Evolutionary conservation across 2,888 invertebrate species (phyloP).

Genomic region (Catotricha subobsoleta): DNA sequence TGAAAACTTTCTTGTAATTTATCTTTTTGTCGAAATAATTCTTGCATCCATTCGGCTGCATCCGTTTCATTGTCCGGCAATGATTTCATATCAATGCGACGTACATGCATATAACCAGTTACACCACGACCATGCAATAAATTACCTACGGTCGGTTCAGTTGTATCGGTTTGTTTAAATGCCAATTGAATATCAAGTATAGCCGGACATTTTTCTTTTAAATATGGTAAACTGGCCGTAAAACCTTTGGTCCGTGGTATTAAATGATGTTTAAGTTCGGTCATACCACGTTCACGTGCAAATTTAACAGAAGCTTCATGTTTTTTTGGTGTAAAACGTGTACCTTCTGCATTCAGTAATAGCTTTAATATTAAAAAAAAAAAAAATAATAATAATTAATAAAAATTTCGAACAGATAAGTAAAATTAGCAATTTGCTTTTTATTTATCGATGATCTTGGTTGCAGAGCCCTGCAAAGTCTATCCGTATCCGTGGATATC

Average conservation of each 20-base stretch:
- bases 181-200: constrained; percentile 69
- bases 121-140: constrained; percentile 55
- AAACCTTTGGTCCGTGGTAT: constrained; percentile 94
- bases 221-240: constrained; percentile 61
- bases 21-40: constrained; percentile 68
- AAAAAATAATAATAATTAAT: constrained; percentile 4
- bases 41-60: constrained; percentile 64
- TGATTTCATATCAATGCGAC: constrained; percentile 61
- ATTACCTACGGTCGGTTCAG: constrained; percentile 59
- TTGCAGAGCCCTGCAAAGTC: neutral
- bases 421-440: neutral
- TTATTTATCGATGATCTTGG: neutral
- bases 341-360: constrained; percentile 82
- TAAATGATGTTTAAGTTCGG: constrained; percentile 71
- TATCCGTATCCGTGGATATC: no score
- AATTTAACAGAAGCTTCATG: constrained; percentile 75
- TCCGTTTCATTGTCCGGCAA: constrained; percentile 54
- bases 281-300: constrained; percentile 68
- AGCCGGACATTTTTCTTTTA: constrained; percentile 63
- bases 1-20: constrained; percentile 28
- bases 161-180: constrained; percentile 44
- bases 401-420: neutral
- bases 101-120: constrained; percentile 56
- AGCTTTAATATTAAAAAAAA: constrained; percentile 36
- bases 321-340: constrained; percentile 73